phyloP scores from a whole-genome alignment of 2,888 invertebrate genomes.

The Thysanoteuthis rhombus region DNA sequence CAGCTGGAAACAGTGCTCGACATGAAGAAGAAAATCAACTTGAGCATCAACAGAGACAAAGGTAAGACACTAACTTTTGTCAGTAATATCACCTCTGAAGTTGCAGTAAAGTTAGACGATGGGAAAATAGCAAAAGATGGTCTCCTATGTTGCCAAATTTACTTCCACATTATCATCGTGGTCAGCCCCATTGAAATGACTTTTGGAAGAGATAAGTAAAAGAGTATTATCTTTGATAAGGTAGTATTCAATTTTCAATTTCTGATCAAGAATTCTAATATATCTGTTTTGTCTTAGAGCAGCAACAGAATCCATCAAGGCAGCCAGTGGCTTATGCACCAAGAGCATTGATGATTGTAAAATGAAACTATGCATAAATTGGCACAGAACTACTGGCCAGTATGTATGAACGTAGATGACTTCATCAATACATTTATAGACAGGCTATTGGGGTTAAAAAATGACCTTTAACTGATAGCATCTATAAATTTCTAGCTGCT shows the following conservation, averaged over 20 bases:
- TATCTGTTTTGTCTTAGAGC: background rate
- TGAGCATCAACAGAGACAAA: no score
- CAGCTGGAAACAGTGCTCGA: no score
- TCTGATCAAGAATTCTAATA: background rate
- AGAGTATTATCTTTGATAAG: background rate
- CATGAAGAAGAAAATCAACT: no score
- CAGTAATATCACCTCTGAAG: no score
- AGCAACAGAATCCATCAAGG: no score
- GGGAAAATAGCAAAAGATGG: no score
- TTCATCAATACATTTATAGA: background rate
- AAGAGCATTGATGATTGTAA: no score
- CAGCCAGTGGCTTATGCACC: background rate
- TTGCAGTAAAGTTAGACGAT: no score
- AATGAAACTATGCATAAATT: background rate
- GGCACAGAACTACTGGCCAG: background rate
- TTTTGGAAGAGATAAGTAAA: background rate
- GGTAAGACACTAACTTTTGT: no score
- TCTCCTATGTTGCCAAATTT: no score
- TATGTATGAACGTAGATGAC: background rate
- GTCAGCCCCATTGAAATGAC: background rate
- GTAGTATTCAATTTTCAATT: background rate
- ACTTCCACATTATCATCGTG: no score
- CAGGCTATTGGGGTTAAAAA: background rate
- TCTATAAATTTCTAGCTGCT: background rate
- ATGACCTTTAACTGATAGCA: background rate